These are phyloP conservation scores for Plodia interpunctella DNA, from an alignment of 1,140 invertebrate species.

Conservation along the genomic window DNA sequence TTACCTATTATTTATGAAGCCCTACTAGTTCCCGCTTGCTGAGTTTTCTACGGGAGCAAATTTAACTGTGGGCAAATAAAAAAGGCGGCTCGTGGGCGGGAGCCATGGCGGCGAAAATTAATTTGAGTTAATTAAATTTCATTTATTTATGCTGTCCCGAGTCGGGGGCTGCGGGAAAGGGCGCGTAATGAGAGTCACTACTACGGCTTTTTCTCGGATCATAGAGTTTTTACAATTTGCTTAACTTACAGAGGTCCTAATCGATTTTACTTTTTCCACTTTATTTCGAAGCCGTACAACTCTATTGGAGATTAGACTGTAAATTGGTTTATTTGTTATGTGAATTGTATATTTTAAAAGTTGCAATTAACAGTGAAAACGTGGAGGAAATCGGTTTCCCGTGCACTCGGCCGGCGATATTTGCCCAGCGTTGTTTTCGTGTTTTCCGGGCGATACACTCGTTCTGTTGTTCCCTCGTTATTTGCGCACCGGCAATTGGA, in stretches of 20 bases:
- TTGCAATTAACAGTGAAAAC: too few relatives aligned
- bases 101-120: constrained; percentile 63
- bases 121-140: constrained; percentile 62
- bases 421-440: not conserved
- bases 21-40: constrained; percentile 46
- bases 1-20: constrained; percentile 73
- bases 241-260: constrained; percentile 28
- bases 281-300: not conserved
- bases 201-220: constrained; percentile 60
- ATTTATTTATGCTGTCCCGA: constrained; percentile 65
- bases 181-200: constrained; percentile 69
- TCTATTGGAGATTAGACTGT: not conserved
- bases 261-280: not conserved
- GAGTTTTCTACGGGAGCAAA: constrained; percentile 46
- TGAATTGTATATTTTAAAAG: too few relatives aligned
- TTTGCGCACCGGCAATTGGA: constrained; percentile 76
- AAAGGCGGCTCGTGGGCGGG: constrained; percentile 46
- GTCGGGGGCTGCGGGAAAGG: constrained; percentile 44
- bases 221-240: constrained; percentile 54
- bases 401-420: not conserved
- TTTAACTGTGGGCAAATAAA: constrained; percentile 60
- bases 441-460: constrained; percentile 27
- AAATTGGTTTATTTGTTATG: not conserved
- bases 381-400: too few relatives aligned
- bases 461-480: constrained; percentile 53